phyloP scores from a whole-genome alignment of 2,113 vertebrate species.

The Anolis sagrei region DNA sequence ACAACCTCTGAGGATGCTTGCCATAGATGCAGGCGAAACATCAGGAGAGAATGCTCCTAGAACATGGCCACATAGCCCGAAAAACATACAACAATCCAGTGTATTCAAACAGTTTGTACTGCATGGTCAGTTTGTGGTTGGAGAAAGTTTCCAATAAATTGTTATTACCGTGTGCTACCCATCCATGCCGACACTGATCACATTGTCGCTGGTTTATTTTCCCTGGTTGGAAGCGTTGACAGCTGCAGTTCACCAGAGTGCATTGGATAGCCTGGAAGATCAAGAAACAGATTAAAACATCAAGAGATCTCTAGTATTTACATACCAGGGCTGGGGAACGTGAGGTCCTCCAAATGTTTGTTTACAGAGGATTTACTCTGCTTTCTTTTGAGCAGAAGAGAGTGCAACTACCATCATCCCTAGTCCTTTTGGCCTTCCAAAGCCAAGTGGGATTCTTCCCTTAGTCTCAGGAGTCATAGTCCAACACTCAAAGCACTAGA shows the following conservation, averaged over 20 bases:
- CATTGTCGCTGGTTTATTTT: constrained; percentile 95
- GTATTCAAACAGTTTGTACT: neutral
- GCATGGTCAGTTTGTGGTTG: neutral
- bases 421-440: no score
- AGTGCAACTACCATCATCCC: no score
- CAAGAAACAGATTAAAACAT: constrained; percentile 34
- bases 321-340: neutral
- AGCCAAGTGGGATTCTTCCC: no score
- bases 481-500: no score
- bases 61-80: no score
- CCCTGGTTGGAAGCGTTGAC: constrained; percentile 92
- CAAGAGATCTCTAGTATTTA: neutral
- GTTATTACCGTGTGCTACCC: constrained; percentile 94
- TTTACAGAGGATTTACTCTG: no score
- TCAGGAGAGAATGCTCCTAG: no score
- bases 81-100: no score
- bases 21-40: no score
- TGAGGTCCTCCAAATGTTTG: neutral
- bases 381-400: no score
- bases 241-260: constrained; percentile 93
- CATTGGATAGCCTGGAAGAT: constrained; percentile 90
- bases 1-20: no score
- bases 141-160: neutral
- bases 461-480: no score
- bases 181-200: constrained; percentile 96